Evolutionary conservation across 2,888 invertebrate genomes (phyloP), one percentile per base, ranked within the genome.

Genomic region (Tridacna gigas): DNA sequence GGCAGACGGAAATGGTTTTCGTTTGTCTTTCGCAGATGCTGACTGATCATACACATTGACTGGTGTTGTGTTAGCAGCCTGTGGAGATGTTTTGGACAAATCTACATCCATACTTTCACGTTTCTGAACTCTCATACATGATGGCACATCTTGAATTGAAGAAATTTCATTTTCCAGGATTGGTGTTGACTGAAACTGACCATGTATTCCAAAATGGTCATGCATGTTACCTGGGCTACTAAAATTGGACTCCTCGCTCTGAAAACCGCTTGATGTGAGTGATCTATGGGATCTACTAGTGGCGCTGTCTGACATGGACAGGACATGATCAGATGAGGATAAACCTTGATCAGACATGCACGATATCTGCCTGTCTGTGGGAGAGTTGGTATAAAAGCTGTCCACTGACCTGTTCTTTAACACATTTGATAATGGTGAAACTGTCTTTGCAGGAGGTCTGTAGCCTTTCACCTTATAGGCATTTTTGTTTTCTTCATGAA

Each of bases 201-300:
- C 69, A 26, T 74, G 69, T 28, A 71, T 48, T 63, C 37, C 20
- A 56, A 60, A 12, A 48, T 56, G 37, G 9, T 45, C 51, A 63
- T 75, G 75, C 26, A 26, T 48, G 63, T 61, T 22, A 28, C 61
- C 63, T 28, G 77, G 67, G 13, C 60, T 67, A 45, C 82, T 82
- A 60, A 79, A 56, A 66, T 80, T 82, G 13, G 87, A 84, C 47
- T 87, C 87, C 74, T 87, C 87, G 79, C 87, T 87, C 47, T 87
- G 87, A 65, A 87, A 87, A 26, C 87, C 87, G 79, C 87, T 87
- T 26, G 87, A 87, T 25, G 82, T 83, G 47, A 83, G 63, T 73
- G 84, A 84, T 56, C 84, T 80, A 28, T 79, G 83, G 45, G 83
- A 84, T 60, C 69, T 63, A 18, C 79, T 79, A 71, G 60, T 79